These are phyloP conservation scores for Columba guinea DNA, from an alignment of 2,797 vertebrate genomes.

Conservation along the genomic window DNA sequence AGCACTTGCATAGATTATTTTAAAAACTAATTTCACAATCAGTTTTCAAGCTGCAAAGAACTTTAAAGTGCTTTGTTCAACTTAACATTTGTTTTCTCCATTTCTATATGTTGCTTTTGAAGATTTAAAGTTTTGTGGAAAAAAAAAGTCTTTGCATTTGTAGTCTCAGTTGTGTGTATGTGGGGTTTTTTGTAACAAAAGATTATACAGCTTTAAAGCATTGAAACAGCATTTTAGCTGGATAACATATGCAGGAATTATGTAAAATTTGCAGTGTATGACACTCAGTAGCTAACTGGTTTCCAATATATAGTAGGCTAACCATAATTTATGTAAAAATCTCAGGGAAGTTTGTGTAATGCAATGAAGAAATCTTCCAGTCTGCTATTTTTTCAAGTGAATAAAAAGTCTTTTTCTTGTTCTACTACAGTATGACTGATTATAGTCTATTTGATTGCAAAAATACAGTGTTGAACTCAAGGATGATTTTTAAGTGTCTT, in stretches of 20 bases:
- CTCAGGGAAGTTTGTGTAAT: conserved; percentile 71
- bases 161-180: neutral
- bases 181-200: conserved; percentile 11
- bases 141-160: conserved; percentile 30
- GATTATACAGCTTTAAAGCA: conserved; percentile 53
- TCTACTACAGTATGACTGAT: conserved; percentile 40
- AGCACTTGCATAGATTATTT: conserved; percentile 31
- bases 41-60: conserved; percentile 14
- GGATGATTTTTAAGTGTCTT: conserved; percentile 15
- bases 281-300: conserved; percentile 34
- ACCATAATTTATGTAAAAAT: conserved; percentile 66
- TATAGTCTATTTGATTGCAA: conserved; percentile 34
- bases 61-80: conserved; percentile 46
- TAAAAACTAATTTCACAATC: conserved; percentile 36
- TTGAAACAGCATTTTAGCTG: conserved; percentile 61
- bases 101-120: conserved; percentile 55
- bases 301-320: conserved; percentile 49
- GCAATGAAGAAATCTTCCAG: conserved; percentile 71
- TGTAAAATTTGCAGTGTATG: conserved; percentile 41
- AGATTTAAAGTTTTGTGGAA: conserved; percentile 35
- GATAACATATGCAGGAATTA: conserved; percentile 41
- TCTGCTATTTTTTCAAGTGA: conserved; percentile 55
- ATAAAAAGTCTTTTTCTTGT: conserved; percentile 54
- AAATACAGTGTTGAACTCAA: conserved; percentile 35
- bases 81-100: neutral